Base-by-base conservation (phyloP, 2,888 invertebrate species). In the Heliconius sara region DNA sequence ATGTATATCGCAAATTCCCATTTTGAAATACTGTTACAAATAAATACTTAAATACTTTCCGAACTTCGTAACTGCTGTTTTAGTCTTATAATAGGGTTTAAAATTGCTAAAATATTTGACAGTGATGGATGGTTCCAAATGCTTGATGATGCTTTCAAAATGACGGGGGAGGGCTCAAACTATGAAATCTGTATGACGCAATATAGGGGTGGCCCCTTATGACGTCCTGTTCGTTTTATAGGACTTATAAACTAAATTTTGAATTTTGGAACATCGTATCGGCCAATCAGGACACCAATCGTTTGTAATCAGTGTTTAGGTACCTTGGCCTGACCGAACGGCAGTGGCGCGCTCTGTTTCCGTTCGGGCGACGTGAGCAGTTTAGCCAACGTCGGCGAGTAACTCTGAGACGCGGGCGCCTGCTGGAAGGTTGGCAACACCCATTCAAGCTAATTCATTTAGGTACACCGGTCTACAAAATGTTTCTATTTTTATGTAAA, bases 321-420 rank as follows among this genome's bases (percentile, higher is more conserved):
- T 95, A 95, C 95, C 95, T 95, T 95, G 95, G 95, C 95, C 95
- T 94, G 95, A 95, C 93, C 95, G 94, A 92, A 94, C 91, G 94
- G 91, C 89, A 93, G 87, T 85, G 92, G 88, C 86, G 92, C 89
- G 88, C 89, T 90, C 91, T 93, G 93, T 90, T 91, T 92, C 90
- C 94, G 89, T 90, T 96, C 96, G 87, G 95, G 96, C 81, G 97
- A 97, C 84, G 97, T 98, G 87, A 98, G 95, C 85, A 98, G 96
- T 92, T 97, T 96, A 84, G 97, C 97, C 91, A 98, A 96, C 86
- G 98, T 98, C 84, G 97, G 97, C 87, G 97, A 97, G 94, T 97
- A 97, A 86, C 97, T 96, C 93, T 95, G 95, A 85, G 97, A 96
- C 85, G 93, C 91, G 88, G 93, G 89, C 89, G 96, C 96, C 92